Evolutionary conservation across 1,140 invertebrate species (phyloP), one percentile per base, ranked within the genome.

Genomic region (Gyrodactylus bullatarudis): DNA sequence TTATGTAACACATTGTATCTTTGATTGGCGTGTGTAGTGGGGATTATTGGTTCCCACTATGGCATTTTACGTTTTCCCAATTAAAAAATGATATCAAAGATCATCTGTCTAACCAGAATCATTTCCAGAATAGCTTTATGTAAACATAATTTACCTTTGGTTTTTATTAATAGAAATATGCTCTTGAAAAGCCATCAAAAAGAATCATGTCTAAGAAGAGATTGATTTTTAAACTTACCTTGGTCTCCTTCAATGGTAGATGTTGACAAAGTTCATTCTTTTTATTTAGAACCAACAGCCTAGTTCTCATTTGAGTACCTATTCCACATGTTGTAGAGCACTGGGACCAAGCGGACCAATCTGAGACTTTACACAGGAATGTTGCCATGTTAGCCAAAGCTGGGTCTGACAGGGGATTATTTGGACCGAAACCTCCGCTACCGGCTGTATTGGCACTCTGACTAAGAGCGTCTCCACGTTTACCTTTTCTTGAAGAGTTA

Each of bases 251-350:
- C 23, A 71, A 71, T 20, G 70, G 70, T 25, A 71, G 24, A 25
- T 71, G 70, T 8, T 24, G 70, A 71, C 70, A 71, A 1, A 71
- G 24, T 26, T 71, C 70, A 25, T 21, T 71, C 24, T 71, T 71
- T 1, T 21, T 24, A 71, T 71, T 71, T 26, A 23, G 21, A 1
- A 26, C 20, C 70, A 71, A 20, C 2, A 23, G 21, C 24, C 70
- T 23, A 24, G 23, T 23, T 24, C 85, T 77, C 2, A 80, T 79
- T 73, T 80, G 76, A 25, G 79, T 78, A 1, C 85, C 85, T 27
- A 79, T 78, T 1, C 84, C 84, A 77, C 84, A 85, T 1, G 82
- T 81, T 0, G 83, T 83, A 68, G 84, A 84, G 76, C 86, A 87
- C 0, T 84, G 79, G 0, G 85, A 85, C 80, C 83, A 85, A 20